Conservation (phyloP, 2,113 vertebrate species). For the Formicarius rufipectus region DNA sequence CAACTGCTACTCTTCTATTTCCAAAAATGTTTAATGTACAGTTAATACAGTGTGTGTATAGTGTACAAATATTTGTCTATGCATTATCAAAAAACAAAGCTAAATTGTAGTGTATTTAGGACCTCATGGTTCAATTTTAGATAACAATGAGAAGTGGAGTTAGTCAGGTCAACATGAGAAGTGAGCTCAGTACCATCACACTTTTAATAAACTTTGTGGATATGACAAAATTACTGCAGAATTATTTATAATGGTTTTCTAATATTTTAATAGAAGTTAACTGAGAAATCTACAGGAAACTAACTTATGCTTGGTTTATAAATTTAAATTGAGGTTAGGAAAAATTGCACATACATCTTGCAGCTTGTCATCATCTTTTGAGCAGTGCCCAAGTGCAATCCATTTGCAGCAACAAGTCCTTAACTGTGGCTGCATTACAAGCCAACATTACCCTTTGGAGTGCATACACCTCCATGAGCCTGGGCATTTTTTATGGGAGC, state of each 20-base stretch:
- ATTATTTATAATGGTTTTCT: not conserved
- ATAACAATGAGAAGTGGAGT: not conserved
- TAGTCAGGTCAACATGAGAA: not conserved
- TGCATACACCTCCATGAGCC: accelerated
- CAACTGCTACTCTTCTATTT: not conserved
- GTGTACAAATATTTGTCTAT: not conserved
- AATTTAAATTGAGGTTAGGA: not conserved
- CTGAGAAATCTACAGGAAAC: not conserved
- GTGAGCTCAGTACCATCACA: not conserved
- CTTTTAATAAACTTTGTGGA: not conserved
- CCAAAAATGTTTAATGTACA: not conserved
- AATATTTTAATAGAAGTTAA: not conserved
- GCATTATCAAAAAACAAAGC: not conserved
- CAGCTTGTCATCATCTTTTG: not conserved
- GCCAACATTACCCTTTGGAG: not conserved
- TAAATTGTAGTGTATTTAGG: not conserved
- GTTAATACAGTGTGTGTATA: not conserved
- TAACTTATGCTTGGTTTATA: not conserved
- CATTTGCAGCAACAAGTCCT: not conserved
- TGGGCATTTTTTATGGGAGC: accelerated
- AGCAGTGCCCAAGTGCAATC: not conserved
- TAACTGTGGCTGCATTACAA: not conserved
- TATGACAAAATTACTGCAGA: not conserved
- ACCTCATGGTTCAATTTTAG: not conserved
- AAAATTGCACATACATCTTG: not conserved